These are phyloP conservation scores for Balanococcus diminutus DNA, from an alignment of 2,888 invertebrate species.

Conservation along the genomic window DNA sequence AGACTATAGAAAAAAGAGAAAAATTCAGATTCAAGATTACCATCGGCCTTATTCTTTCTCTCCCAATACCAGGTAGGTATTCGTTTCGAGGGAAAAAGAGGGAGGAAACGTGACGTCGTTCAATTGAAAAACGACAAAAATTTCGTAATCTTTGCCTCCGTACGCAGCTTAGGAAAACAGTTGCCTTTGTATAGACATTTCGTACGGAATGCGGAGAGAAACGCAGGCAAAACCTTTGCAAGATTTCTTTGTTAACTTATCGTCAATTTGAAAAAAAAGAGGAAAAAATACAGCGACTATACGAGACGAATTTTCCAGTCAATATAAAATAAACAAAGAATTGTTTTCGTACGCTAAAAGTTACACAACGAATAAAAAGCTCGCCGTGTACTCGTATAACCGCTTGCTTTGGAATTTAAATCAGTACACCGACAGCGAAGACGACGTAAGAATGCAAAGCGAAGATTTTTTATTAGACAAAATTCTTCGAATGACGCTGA, in stretches of 20 bases:
- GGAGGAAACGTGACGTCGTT: neutral
- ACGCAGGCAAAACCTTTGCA: neutral
- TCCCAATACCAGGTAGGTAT: neutral
- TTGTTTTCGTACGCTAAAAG: slow-evolving; percentile 13
- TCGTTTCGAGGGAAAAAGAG: neutral
- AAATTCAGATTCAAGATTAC: neutral
- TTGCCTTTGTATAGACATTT: neutral
- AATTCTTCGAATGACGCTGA: slow-evolving; percentile 15
- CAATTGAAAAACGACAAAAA: neutral
- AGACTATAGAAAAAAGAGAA: no score
- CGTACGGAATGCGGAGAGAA: neutral
- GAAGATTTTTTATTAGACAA: neutral
- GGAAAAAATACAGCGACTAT: neutral
- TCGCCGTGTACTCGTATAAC: neutral
- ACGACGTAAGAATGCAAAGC: slow-evolving; percentile 27
- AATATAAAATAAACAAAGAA: slow-evolving; percentile 28
- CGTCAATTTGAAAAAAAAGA: neutral
- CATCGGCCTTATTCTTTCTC: neutral
- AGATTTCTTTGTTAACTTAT: slow-evolving; percentile 28
- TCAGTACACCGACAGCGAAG: neutral
- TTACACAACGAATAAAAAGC: slow-evolving; percentile 24
- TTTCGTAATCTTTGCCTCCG: neutral
- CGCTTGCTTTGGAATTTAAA: slow-evolving; percentile 7
- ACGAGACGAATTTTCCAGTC: slow-evolving; percentile 34
- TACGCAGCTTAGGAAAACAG: neutral